Evolutionary conservation across 2,113 vertebrate genomes (phyloP), one percentile per base, ranked within the genome.

Genomic region (Tiliqua scincoides): DNA sequence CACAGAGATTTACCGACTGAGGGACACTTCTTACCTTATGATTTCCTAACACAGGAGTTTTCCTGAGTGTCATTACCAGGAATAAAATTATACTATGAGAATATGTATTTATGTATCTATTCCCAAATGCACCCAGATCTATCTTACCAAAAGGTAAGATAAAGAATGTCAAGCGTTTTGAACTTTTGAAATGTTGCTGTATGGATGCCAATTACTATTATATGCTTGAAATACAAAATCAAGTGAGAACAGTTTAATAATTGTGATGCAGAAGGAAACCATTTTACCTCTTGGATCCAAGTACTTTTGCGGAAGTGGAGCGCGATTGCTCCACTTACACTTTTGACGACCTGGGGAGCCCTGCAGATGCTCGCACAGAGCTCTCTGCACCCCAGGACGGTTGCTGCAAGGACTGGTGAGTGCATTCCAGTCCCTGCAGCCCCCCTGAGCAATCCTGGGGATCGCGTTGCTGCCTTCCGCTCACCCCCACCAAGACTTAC

Each of bases 1-100:
- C 0, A 54, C 84, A 79, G 15, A 88, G 82, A 71, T 82, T 93
- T 80, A 52, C 61, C n/a, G 30, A 73, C 21, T 65, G 18, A 80
- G 23, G 40, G 62, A 57, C 40, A 62, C 52, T 40, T 48, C 59
- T 80, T 63, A 79, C 27, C 48, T 48, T 73, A 35, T 84, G 30
- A 75, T 73, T 73, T 80, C 54, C 23, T 32, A 35, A 4, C 70
- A 37, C 40, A 71, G 27, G n/a, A 62, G 65, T 85, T 52, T 2
- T 63, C 23, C 37, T 63, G 27, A 57, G n/a, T 30, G 27, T 84
- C 43, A 84, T 23, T 21, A 43, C 71, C 40, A 32, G 57, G 52
- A 77, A 57, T 23, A 78, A 71, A 85, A 61, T 43, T 85, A 79
- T 61, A 59, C 30, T 77, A 48, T 54, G 43, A 32, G 32, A 85